Percentiles rank a stretch among this genome's conserved stretches.
These are phyloP conservation scores for Gnathonemus echidnorhynchus DNA, from an alignment of 2,113 vertebrate genomes.

Conservation along the genomic window DNA sequence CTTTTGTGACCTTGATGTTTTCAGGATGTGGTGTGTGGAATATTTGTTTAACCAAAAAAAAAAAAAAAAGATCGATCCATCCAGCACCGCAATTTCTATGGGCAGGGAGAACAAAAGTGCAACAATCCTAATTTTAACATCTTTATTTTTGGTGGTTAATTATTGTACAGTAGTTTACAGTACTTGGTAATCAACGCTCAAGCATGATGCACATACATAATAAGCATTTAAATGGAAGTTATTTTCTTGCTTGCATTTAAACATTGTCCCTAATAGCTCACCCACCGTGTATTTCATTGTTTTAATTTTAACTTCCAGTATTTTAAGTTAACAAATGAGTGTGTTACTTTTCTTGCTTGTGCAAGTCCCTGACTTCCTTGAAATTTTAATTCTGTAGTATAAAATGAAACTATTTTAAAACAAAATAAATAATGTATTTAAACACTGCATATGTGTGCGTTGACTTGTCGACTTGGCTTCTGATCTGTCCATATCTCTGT, in stretches of 20 bases:
- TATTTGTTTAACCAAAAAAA: constrained; percentile 11
- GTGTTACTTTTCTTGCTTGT: constrained; percentile 72
- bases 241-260: constrained; percentile 41
- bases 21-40: not conserved
- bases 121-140: constrained; percentile 8
- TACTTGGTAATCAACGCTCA: constrained; percentile 28
- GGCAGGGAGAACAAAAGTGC: not conserved
- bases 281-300: constrained; percentile 24
- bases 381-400: constrained; percentile 86
- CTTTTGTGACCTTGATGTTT: not conserved
- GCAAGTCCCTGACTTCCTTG: constrained; percentile 83
- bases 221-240: constrained; percentile 22
- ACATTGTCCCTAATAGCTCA: constrained; percentile 16
- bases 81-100: constrained; percentile 1
- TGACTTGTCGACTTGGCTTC: not conserved
- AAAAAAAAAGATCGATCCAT: not conserved
- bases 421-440: constrained; percentile 93
- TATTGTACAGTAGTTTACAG: constrained; percentile 28
- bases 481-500: not conserved
- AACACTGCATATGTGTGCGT: constrained; percentile 53
- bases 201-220: constrained; percentile 39
- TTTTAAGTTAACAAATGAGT: constrained; percentile 82
- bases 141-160: constrained; percentile 12
- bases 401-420: constrained; percentile 96
- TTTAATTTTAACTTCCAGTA: constrained; percentile 62